phyloP scores from a whole-genome alignment of 2,113 vertebrate genomes.

The Prionailurus bengalensis region DNA sequence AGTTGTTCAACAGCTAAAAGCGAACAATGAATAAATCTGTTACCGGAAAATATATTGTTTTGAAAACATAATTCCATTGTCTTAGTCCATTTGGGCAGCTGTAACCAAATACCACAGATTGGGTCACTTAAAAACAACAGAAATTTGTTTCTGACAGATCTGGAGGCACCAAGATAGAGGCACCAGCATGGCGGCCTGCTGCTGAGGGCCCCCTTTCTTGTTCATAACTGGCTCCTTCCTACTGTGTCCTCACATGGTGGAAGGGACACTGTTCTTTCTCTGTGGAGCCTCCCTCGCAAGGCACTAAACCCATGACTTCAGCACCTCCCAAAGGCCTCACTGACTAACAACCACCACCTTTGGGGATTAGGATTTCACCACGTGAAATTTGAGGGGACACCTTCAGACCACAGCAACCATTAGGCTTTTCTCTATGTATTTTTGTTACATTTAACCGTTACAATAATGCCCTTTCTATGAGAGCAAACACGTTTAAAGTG shows the following conservation, averaged over 20 bases:
- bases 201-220: background rate
- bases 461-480: background rate
- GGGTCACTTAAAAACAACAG: background rate
- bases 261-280: no score
- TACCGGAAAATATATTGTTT: background rate
- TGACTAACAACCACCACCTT: background rate
- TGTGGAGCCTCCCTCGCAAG: background rate
- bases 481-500: slow-evolving; percentile 13
- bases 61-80: background rate
- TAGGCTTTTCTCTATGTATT: background rate
- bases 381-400: background rate
- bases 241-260: rapidly evolving
- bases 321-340: background rate
- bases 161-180: background rate
- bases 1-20: background rate
- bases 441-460: slow-evolving; percentile 14
- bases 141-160: background rate
- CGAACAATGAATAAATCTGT: background rate
- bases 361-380: background rate
- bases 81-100: background rate
- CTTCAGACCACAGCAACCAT: background rate
- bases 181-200: background rate
- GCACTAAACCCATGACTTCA: background rate
- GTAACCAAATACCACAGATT: background rate
- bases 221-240: background rate